phyloP scores from a whole-genome alignment of 2,888 invertebrate species.

The Loripinus fragilis region DNA sequence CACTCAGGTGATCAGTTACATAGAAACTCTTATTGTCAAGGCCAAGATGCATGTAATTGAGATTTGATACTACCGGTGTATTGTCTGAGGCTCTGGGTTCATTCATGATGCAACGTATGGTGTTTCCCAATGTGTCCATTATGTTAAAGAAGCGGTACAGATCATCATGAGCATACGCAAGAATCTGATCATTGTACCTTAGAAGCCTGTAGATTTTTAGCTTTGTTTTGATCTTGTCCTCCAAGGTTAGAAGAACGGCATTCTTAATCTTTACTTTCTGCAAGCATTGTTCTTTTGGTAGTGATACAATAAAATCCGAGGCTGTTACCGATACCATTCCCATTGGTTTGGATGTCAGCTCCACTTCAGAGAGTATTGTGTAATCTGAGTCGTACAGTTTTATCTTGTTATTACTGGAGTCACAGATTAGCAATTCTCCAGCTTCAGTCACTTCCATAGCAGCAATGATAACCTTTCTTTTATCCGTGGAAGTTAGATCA shows the following conservation, averaged over 20 bases:
- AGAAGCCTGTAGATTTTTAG: neutral
- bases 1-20: neutral
- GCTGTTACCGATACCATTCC: neutral
- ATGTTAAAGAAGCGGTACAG: conserved; percentile 17
- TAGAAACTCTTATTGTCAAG: neutral
- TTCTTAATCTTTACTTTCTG: conserved; percentile 10
- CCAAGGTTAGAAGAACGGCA: neutral
- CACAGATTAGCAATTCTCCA: neutral
- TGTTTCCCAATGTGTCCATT: neutral
- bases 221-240: neutral
- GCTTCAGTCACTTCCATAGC: neutral
- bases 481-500: neutral
- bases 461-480: neutral
- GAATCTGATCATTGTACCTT: neutral
- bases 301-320: neutral
- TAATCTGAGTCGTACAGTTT: neutral
- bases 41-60: neutral
- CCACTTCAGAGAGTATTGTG: neutral
- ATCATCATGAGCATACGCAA: conserved; percentile 10
- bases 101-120: neutral
- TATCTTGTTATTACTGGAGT: neutral
- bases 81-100: neutral
- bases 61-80: neutral
- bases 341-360: neutral
- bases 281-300: neutral